A percentile compares a stretch with the other conserved stretches of the same genome.
Evolutionary conservation across 2,113 vertebrate genomes (phyloP).

Genomic region (Anarrhichthys ocellatus): DNA sequence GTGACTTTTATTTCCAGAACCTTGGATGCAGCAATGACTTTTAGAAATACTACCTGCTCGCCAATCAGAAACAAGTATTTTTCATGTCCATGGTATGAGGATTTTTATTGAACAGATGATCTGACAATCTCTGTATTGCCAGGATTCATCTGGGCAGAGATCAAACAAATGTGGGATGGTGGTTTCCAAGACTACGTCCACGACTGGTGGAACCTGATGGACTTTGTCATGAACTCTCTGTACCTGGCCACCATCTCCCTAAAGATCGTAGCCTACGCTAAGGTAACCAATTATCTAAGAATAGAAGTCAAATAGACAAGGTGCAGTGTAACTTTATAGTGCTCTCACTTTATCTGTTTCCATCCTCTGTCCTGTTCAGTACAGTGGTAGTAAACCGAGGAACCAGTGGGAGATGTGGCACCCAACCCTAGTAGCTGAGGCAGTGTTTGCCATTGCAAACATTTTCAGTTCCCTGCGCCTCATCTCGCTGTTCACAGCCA

Average conservation of each 20-base stretch:
- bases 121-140: constrained; percentile 22
- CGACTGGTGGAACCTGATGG: constrained; percentile 99
- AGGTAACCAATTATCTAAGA: constrained; percentile 82
- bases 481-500: constrained; percentile 99
- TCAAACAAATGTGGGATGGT: constrained; percentile 99
- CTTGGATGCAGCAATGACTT: background rate
- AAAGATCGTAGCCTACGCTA: constrained; percentile 96
- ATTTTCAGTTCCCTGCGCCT: constrained; percentile 98
- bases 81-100: background rate
- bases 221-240: constrained; percentile 99
- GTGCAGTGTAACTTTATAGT: background rate
- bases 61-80: background rate
- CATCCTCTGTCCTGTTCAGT: constrained; percentile 78
- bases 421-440: constrained; percentile 96
- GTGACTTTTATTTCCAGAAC: background rate
- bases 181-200: constrained; percentile 98
- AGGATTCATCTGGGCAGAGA: constrained; percentile 99
- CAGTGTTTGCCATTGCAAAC: constrained; percentile 98
- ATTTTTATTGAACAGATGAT: background rate
- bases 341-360: background rate
- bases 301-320: background rate
- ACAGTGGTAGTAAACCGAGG: constrained; percentile 89
- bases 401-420: constrained; percentile 99
- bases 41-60: background rate
- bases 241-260: constrained; percentile 98